These are phyloP conservation scores for Augiades crinisus DNA, from an alignment of 2,888 invertebrate genomes.

Conservation along the genomic window DNA sequence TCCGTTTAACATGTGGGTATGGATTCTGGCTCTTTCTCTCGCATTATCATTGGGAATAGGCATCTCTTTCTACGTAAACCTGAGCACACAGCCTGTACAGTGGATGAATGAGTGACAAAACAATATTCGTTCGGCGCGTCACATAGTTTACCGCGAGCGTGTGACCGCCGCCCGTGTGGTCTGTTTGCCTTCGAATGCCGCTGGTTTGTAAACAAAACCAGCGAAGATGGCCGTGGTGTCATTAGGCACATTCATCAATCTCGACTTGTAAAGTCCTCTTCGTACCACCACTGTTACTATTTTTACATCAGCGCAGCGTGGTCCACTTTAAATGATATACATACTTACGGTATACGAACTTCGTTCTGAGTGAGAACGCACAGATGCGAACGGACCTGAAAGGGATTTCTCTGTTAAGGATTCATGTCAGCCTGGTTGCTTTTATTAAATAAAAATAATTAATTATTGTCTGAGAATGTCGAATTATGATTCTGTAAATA, in stretches of 20 bases:
- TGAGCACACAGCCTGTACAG: slow-evolving; percentile 16
- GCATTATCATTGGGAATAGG: background rate
- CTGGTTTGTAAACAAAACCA: slow-evolving; percentile 61
- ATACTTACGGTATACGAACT: too few relatives aligned
- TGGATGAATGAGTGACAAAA: slow-evolving; percentile 26
- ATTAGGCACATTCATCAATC: slow-evolving; percentile 42
- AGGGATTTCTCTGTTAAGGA: too few relatives aligned
- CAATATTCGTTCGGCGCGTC: slow-evolving; percentile 31
- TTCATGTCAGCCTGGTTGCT: too few relatives aligned
- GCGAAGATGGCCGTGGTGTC: slow-evolving; percentile 38
- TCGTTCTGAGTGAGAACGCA: too few relatives aligned
- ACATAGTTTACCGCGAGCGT: slow-evolving; percentile 36
- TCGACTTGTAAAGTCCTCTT: too few relatives aligned
- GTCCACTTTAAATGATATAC: too few relatives aligned
- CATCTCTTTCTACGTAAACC: slow-evolving; percentile 19
- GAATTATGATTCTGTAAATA: too few relatives aligned
- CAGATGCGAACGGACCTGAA: too few relatives aligned
- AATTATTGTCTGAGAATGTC: slow-evolving; percentile 6
- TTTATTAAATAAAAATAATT: too few relatives aligned
- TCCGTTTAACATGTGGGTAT: slow-evolving; percentile 18
- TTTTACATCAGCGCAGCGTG: too few relatives aligned
- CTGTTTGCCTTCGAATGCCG: slow-evolving; percentile 41
- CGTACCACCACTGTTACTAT: too few relatives aligned
- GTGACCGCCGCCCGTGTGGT: slow-evolving; percentile 41
- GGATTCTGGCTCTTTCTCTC: slow-evolving; percentile 6